A percentile compares a stretch with the other conserved stretches of the same genome.
phyloP scores from a whole-genome alignment of 1,140 invertebrate species.

The Euura saliciscinereae region DNA sequence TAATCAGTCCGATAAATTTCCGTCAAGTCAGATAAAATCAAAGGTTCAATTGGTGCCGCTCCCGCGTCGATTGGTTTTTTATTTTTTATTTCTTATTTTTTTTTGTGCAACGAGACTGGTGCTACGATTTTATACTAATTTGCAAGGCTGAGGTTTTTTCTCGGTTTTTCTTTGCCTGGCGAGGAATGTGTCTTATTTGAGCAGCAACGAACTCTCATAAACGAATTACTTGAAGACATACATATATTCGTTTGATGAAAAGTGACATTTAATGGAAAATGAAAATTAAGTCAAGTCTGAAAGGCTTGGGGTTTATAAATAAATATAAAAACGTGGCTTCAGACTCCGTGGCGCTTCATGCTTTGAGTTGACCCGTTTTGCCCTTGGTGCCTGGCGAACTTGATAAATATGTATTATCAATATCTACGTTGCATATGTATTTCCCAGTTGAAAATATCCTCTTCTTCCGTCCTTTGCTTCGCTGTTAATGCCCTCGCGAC shows the following conservation, averaged over 20 bases:
- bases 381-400: background rate
- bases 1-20: no score
- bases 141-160: no score
- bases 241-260: background rate
- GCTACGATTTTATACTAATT: no score
- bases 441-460: background rate
- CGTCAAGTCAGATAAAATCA: no score
- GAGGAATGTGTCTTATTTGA: background rate
- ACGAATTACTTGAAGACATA: background rate
- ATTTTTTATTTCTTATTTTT: no score
- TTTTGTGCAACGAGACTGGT: no score
- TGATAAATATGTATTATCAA: constrained; percentile 6
- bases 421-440: background rate
- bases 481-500: background rate
- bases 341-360: background rate
- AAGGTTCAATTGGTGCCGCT: no score
- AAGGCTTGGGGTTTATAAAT: background rate
- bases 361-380: background rate
- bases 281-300: constrained; percentile 1
- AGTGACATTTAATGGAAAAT: background rate
- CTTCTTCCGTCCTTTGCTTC: background rate
- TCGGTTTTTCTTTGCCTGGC: no score
- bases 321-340: constrained; percentile 1
- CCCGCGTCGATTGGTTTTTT: no score
- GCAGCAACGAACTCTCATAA: background rate